These are phyloP conservation scores for Petromus typicus DNA, from an alignment of 2,113 vertebrate genomes.

Conservation along the genomic window DNA sequence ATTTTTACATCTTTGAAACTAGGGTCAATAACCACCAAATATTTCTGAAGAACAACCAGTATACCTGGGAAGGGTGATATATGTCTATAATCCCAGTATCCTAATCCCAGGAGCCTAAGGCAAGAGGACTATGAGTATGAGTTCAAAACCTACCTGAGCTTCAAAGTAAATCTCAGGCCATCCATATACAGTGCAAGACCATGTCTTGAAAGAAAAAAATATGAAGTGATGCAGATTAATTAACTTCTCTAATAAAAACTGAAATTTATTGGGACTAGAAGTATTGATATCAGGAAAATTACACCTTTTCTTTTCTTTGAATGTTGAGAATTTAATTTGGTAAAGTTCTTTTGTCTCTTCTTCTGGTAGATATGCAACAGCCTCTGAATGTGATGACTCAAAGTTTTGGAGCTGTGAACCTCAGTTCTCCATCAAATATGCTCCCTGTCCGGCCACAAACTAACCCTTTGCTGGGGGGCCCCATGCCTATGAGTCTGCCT, in stretches of 20 bases:
- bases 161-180: background rate
- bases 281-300: background rate
- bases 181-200: background rate
- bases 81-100: background rate
- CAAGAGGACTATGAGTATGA: background rate
- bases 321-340: background rate
- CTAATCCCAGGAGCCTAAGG: background rate
- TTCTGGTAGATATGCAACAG: conserved; percentile 89
- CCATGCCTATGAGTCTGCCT: conserved; percentile 89
- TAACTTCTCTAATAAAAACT: conserved; percentile 30
- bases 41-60: background rate
- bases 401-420: conserved; percentile 93
- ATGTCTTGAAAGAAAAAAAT: background rate
- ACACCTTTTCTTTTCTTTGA: background rate
- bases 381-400: conserved; percentile 93
- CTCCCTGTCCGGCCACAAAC: conserved; percentile 87
- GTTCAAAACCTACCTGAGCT: background rate
- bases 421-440: conserved; percentile 90
- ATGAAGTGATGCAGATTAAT: background rate
- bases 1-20: conserved; percentile 30
- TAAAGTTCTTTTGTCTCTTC: conserved; percentile 41
- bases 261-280: background rate
- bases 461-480: conserved; percentile 89
- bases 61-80: background rate
- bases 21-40: background rate